A percentile compares a stretch with the other conserved stretches of the same genome.
These are phyloP conservation scores for Hylomyscus alleni DNA, from an alignment of 2,797 vertebrate genomes.

Conservation along the genomic window DNA sequence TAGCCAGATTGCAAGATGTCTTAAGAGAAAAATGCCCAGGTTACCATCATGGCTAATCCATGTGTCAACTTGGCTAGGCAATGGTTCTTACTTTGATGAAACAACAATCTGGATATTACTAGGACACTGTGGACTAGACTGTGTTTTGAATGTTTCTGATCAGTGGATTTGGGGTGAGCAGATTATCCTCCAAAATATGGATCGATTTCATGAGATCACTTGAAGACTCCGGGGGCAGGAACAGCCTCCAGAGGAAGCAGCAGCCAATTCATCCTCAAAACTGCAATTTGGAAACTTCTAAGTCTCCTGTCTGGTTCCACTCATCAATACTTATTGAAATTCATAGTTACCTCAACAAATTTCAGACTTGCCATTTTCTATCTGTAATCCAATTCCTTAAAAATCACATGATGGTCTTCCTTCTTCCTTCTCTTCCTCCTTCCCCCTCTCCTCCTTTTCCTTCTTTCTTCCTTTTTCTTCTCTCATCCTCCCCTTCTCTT, in stretches of 20 bases:
- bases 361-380: not conserved
- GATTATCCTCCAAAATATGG: not conserved
- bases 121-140: not conserved
- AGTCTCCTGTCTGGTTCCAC: not conserved
- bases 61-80: not conserved
- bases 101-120: not conserved
- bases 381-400: not conserved
- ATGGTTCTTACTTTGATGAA: not conserved
- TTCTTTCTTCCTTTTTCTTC: no score
- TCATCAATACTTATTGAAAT: not conserved
- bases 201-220: not conserved
- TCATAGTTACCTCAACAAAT: not conserved
- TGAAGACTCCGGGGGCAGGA: not conserved
- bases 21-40: not conserved
- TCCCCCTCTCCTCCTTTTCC: no score
- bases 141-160: not conserved
- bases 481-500: not conserved
- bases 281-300: not conserved
- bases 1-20: not conserved
- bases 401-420: not conserved
- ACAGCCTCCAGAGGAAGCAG: not conserved
- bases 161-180: not conserved
- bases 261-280: not conserved
- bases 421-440: no score
- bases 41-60: not conserved